Conservation (phyloP, 2,888 invertebrate genomes). For the Parascotia fuliginaria region DNA sequence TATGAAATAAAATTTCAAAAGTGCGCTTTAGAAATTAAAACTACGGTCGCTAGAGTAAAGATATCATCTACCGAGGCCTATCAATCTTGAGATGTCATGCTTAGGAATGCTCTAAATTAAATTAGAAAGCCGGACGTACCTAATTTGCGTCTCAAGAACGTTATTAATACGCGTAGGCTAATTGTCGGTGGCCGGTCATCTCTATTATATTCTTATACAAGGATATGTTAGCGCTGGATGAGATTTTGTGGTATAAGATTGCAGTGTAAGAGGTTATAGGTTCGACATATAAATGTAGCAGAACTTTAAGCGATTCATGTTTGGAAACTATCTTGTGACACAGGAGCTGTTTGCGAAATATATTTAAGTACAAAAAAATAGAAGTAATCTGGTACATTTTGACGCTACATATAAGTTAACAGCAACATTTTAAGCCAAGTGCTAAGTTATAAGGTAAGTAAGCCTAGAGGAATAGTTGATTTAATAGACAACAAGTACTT, state of each 20-base stretch:
- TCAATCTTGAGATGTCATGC: slow-evolving; percentile 55
- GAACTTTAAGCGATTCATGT: no score
- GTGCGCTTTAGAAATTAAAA: background rate
- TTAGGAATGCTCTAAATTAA: slow-evolving; percentile 67
- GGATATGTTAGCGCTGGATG: slow-evolving; percentile 49
- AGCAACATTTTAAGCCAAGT: no score
- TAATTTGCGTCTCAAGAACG: slow-evolving; percentile 63
- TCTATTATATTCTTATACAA: slow-evolving; percentile 59
- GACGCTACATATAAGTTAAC: no score
- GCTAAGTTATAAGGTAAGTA: no score
- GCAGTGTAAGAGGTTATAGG: no score
- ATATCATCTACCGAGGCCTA: slow-evolving; percentile 39
- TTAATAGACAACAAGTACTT: no score
- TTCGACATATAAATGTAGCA: no score
- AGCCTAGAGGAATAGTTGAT: no score
- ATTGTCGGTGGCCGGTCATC: slow-evolving; percentile 74
- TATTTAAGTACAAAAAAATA: no score
- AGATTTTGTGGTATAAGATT: slow-evolving; percentile 9
- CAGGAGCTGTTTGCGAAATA: no score
- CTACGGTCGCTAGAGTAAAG: slow-evolving; percentile 26
- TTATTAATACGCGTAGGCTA: slow-evolving; percentile 81
- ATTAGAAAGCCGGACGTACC: slow-evolving; percentile 76
- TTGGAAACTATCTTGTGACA: no score
- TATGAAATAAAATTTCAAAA: background rate
- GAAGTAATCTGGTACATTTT: no score